A percentile compares a stretch with the other conserved stretches of the same genome.
Conservation (phyloP, 1,140 invertebrate species). For the Drosophila repleta region DNA sequence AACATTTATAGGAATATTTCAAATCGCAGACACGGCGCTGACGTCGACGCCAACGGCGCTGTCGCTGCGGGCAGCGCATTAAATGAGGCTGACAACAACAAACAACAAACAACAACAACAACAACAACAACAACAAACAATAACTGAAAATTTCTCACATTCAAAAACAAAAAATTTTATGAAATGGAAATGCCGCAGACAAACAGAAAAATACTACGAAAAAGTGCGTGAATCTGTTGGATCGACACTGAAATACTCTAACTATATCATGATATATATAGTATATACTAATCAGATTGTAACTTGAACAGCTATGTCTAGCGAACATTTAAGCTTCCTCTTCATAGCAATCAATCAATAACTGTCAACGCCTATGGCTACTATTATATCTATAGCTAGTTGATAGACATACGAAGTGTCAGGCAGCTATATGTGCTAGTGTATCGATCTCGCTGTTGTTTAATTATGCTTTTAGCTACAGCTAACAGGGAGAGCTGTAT, state of each 20-base stretch:
- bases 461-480: too few relatives aligned
- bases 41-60: slow-evolving; percentile 2
- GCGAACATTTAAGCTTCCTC: too few relatives aligned
- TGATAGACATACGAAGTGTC: too few relatives aligned
- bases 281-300: neutral
- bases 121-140: slow-evolving; percentile 15
- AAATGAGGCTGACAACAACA: slow-evolving; percentile 17
- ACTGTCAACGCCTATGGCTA: too few relatives aligned
- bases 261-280: neutral
- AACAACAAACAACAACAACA: slow-evolving; percentile 15
- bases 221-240: too few relatives aligned
- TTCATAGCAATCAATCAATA: too few relatives aligned
- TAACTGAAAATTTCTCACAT: slow-evolving; percentile 17
- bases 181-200: slow-evolving; percentile 59
- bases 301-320: neutral
- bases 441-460: too few relatives aligned
- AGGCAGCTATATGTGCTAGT: neutral
- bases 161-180: slow-evolving; percentile 20
- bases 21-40: slow-evolving; percentile 28
- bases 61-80: slow-evolving; percentile 14
- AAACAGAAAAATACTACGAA: slow-evolving; percentile 27
- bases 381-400: too few relatives aligned
- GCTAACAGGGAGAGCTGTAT: too few relatives aligned
- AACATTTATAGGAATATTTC: slow-evolving; percentile 39
- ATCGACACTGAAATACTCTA: slow-evolving; percentile 11